phyloP scores from a whole-genome alignment of 2,888 invertebrate genomes.

The Pardosa pseudoannulata region DNA sequence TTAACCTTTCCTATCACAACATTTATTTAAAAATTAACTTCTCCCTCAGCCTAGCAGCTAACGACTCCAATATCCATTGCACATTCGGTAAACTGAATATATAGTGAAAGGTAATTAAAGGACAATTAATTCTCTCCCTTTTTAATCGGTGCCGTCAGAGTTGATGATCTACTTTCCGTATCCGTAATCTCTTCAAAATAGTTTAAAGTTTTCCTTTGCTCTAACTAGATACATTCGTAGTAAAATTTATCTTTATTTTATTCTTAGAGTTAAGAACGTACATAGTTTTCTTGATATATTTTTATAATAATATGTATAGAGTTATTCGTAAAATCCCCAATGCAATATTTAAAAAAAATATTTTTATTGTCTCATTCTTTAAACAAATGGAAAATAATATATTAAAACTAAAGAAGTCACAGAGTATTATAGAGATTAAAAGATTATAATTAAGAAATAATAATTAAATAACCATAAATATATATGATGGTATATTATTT shows the following conservation, averaged over 20 bases:
- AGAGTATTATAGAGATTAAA: no score
- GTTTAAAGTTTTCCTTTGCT: constrained; percentile 15
- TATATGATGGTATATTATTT: no score
- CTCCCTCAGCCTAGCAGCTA: not conserved
- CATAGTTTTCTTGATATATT: no score
- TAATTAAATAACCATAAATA: no score
- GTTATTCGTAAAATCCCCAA: no score
- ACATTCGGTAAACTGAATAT: not conserved
- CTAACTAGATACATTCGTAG: constrained; percentile 24
- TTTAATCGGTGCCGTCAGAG: constrained; percentile 51
- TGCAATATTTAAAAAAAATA: no score
- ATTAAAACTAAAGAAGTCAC: no score
- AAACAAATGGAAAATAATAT: no score
- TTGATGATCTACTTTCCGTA: constrained; percentile 48
- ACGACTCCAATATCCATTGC: constrained; percentile 1
- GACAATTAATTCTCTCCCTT: constrained; percentile 44
- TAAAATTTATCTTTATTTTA: not conserved
- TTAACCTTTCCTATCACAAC: not conserved
- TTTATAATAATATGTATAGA: no score
- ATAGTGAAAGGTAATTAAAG: constrained; percentile 34
- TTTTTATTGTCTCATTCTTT: no score
- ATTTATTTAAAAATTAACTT: not conserved
- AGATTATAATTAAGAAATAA: no score
- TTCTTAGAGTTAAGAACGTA: not conserved
- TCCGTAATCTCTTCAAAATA: constrained; percentile 25